phyloP scores from a whole-genome alignment of 2,797 vertebrate genomes.

The Enteromius paludinosus region DNA sequence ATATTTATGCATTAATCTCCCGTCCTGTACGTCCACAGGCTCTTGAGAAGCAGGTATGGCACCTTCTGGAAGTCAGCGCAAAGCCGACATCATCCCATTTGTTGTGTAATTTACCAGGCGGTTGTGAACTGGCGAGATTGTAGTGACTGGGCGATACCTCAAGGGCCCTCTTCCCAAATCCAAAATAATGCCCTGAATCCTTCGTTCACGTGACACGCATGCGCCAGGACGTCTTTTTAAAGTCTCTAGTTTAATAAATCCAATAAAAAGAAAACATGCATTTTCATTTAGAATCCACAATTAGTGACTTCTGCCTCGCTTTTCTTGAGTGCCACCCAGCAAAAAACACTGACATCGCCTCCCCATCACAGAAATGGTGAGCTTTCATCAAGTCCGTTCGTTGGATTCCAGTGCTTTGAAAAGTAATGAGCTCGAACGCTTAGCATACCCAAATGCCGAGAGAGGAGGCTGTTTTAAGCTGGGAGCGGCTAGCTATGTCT shows the following conservation, averaged over 20 bases:
- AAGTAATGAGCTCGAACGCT: slow-evolving; percentile 71
- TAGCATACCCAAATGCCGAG: slow-evolving; percentile 62
- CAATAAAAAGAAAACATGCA: slow-evolving; percentile 5
- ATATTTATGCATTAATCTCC: slow-evolving; percentile 63
- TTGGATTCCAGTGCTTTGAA: slow-evolving; percentile 60
- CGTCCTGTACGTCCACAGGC: slow-evolving; percentile 41
- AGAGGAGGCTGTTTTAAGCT: slow-evolving; percentile 61
- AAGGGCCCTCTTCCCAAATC: slow-evolving; percentile 53
- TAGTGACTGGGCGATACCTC: slow-evolving; percentile 46
- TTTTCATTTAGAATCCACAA: slow-evolving; percentile 38
- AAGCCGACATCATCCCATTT: slow-evolving; percentile 59
- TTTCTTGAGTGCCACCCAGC: slow-evolving; percentile 30
- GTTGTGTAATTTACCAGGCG: slow-evolving; percentile 54
- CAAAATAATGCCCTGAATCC: slow-evolving; percentile 59
- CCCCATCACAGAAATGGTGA: slow-evolving; percentile 47
- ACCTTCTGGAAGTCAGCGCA: slow-evolving; percentile 52
- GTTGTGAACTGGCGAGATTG: slow-evolving; percentile 54
- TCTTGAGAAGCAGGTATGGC: slow-evolving; percentile 38
- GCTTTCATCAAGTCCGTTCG: slow-evolving; percentile 67
- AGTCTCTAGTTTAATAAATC: slow-evolving; percentile 52
- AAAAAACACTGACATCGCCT: slow-evolving; percentile 37
- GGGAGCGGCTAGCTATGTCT: slow-evolving; percentile 60
- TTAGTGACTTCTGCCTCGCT: slow-evolving; percentile 42
- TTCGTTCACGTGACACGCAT: slow-evolving; percentile 65
- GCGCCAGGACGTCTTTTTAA: slow-evolving; percentile 64